Percentiles rank a stretch among this genome's conserved stretches.
Evolutionary conservation across 2,113 vertebrate genomes (phyloP).

Genomic region (Dipodomys merriami): DNA sequence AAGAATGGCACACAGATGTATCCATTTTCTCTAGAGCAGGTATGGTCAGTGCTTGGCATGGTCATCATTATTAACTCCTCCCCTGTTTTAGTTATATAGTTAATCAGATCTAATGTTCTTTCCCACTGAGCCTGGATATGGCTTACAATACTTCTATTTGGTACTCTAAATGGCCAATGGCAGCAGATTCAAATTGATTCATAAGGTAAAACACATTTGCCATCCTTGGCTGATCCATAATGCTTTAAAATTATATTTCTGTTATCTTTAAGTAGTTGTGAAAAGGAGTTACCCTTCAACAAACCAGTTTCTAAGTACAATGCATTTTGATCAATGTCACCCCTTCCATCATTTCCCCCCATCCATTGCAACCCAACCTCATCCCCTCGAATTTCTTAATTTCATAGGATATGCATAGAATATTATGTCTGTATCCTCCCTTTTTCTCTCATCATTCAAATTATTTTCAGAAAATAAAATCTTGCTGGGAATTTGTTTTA

Average conservation of each 20-base stretch:
- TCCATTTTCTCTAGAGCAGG: conserved; percentile 14
- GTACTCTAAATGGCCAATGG: conserved; percentile 25
- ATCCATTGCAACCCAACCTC: too few species aligned
- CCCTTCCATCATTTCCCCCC: too few species aligned
- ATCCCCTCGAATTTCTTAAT: too few species aligned
- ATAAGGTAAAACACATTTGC: conserved; percentile 44
- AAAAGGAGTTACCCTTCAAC: too few species aligned
- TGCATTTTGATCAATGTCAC: too few species aligned
- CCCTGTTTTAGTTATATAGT: neutral
- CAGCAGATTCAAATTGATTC: conserved; percentile 51
- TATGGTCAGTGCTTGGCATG: neutral
- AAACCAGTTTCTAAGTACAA: too few species aligned
- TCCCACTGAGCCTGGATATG: neutral
- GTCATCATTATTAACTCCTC: conserved; percentile 1
- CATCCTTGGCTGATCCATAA: conserved; percentile 32
- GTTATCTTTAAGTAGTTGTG: too few species aligned
- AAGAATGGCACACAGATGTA: neutral
- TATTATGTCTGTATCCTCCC: too few species aligned
- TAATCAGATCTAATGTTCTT: conserved; percentile 55
- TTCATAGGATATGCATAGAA: too few species aligned
- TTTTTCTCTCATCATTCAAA: too few species aligned
- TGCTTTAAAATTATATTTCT: neutral
- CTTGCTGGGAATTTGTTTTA: conserved; percentile 53
- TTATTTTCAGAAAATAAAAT: conserved; percentile 53
- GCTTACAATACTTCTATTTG: conserved; percentile 5